Conservation (phyloP, 2,888 invertebrate genomes). For the Villa cingulata region DNA sequence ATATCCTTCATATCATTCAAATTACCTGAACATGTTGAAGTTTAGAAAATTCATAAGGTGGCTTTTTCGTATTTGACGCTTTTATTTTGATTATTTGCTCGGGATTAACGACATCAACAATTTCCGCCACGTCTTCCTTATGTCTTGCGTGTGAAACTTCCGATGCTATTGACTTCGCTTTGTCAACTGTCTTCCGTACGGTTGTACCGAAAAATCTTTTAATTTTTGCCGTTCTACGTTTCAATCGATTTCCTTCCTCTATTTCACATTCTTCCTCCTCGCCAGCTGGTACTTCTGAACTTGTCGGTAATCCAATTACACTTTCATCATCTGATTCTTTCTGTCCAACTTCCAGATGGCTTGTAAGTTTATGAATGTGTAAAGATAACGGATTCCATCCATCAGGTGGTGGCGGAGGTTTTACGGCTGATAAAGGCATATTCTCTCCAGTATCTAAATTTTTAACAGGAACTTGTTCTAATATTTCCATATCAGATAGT, state of each 20-base stretch:
- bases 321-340: conserved; percentile 69
- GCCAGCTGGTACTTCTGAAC: conserved; percentile 30
- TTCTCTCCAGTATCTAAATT: conserved; percentile 76
- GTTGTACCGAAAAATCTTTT: conserved; percentile 78
- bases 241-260: conserved; percentile 33
- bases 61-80: conserved; percentile 91
- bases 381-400: conserved; percentile 90
- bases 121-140: conserved; percentile 74
- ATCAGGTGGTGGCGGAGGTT: conserved; percentile 44
- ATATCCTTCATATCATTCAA: neutral
- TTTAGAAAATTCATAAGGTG: conserved; percentile 90
- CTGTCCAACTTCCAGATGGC: conserved; percentile 63
- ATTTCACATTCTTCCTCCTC: conserved; percentile 37
- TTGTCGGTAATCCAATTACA: conserved; percentile 43
- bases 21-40: conserved; percentile 73
- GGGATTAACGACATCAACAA: conserved; percentile 64
- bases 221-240: conserved; percentile 44
- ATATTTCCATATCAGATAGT: conserved; percentile 81
- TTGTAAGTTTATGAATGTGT: conserved; percentile 86
- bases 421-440: conserved; percentile 82
- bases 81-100: conserved; percentile 79
- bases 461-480: conserved; percentile 77
- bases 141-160: conserved; percentile 79
- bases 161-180: conserved; percentile 78
- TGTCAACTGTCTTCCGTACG: conserved; percentile 81